These are phyloP conservation scores for Lasiurus borealis DNA, from an alignment of 2,113 vertebrate genomes.

Conservation along the genomic window DNA sequence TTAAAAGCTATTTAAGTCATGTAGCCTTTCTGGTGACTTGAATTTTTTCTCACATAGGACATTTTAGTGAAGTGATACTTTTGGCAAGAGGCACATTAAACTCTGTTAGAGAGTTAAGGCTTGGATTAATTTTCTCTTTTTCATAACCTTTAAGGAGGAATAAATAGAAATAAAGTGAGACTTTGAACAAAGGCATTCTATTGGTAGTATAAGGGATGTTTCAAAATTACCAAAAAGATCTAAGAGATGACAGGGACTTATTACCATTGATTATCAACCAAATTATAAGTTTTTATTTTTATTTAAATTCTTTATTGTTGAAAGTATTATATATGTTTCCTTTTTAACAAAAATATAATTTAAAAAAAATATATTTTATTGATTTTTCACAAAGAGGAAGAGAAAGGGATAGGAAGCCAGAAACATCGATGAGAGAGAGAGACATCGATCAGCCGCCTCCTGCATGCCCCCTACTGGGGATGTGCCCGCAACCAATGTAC, in stretches of 20 bases:
- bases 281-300: background rate
- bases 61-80: background rate
- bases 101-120: background rate
- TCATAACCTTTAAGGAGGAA: conserved; percentile 37
- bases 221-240: background rate
- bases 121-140: background rate
- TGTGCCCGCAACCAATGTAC: too few relatives aligned
- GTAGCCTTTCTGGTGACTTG: background rate
- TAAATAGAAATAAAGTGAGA: background rate
- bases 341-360: background rate
- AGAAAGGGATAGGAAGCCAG: too few relatives aligned
- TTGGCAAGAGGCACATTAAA: background rate
- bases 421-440: too few relatives aligned
- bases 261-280: background rate
- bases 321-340: too few relatives aligned
- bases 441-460: too few relatives aligned
- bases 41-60: conserved; percentile 32
- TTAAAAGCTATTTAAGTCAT: background rate
- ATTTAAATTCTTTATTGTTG: too few relatives aligned
- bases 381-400: too few relatives aligned
- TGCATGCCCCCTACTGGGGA: too few relatives aligned
- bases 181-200: background rate
- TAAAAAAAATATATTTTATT: background rate
- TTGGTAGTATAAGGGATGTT: background rate
- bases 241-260: conserved; percentile 8